phyloP scores from a whole-genome alignment of 2,888 invertebrate species.

The Lucinisca nassula region DNA sequence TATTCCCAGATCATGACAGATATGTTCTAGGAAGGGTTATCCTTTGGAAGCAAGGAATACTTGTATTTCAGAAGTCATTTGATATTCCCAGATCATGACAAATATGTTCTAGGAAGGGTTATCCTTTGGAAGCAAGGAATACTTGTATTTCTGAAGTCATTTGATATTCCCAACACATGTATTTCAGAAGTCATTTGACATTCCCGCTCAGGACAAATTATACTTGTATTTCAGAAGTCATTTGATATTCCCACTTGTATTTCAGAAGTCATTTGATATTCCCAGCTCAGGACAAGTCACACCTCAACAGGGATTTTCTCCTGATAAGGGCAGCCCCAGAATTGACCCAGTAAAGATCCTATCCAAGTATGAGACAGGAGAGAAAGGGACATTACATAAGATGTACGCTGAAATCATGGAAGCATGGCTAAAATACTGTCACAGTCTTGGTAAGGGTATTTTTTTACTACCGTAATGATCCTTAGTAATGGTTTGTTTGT shows the following conservation, averaged over 20 bases:
- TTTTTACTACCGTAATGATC: no score
- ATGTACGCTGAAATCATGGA: constrained; percentile 90
- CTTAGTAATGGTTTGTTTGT: no score
- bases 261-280: constrained; percentile 68
- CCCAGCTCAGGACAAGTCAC: not conserved
- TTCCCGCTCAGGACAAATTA: not conserved
- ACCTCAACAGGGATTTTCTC: constrained; percentile 24
- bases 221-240: no score
- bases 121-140: no score
- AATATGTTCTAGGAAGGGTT: no score
- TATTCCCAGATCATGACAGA: constrained; percentile 12
- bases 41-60: constrained; percentile 34
- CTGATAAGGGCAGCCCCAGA: constrained; percentile 26
- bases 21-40: not conserved
- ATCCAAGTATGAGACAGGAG: constrained; percentile 89
- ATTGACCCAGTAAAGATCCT: constrained; percentile 29
- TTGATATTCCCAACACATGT: no score
- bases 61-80: no score
- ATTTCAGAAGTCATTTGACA: constrained; percentile 65
- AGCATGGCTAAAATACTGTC: constrained; percentile 91
- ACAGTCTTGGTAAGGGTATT: constrained; percentile 77
- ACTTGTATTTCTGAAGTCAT: no score
- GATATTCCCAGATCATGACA: constrained; percentile 34
- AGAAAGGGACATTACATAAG: constrained; percentile 89
- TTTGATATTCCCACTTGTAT: no score